Evolutionary conservation across 2,797 vertebrate species (phyloP), one percentile per base, ranked within the genome.

Genomic region (Heteromormyrus szaboi): DNA sequence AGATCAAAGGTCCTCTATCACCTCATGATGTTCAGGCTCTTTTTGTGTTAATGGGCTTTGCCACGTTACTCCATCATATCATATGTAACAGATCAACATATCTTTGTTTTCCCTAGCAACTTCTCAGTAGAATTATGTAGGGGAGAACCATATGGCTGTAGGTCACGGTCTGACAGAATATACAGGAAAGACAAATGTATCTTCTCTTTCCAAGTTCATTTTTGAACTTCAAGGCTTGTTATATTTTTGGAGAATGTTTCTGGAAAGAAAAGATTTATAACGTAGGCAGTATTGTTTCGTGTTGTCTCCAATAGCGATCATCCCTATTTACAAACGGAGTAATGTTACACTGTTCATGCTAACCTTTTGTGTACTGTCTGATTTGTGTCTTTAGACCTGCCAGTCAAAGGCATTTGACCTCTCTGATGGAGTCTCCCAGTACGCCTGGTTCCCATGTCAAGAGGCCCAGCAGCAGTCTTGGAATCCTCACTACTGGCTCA

Each of bases 401-500:
- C 95, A 95, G 89, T 97, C 97, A 7, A 97, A 97, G 91, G 96
- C 97, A 92, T 96, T 96, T 0, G 96, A 96, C 88, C 89, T 97
- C 90, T 96, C 93, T 0, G 94, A 96, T 9, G 96, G 94, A 0
- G 93, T 97, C 81, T 96, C 96, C 37, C 96, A 96, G 89, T 95
- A 97, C 0, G 97, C 97, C 48, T 97, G 97, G 97, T 97, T 97
- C 33, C 97, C 97, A 5, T 97, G 97, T 91, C 95, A 94, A 0
- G 93, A 93, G 88, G 89, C 92, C 46, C 92, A 90, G 19, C 93
- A 93, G 4, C 94, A 96, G 88, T 95, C 92, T 85, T 95, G 95
- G 91, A 91, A 88, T 92, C 92, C 4, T 8, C 93, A 56, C 12
- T 97, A 96, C 92, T 97, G 96, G 96, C 92, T 97, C 87, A 96